Evolutionary conservation across 1,140 invertebrate genomes (phyloP).

Genomic region (Panonychus citri): DNA sequence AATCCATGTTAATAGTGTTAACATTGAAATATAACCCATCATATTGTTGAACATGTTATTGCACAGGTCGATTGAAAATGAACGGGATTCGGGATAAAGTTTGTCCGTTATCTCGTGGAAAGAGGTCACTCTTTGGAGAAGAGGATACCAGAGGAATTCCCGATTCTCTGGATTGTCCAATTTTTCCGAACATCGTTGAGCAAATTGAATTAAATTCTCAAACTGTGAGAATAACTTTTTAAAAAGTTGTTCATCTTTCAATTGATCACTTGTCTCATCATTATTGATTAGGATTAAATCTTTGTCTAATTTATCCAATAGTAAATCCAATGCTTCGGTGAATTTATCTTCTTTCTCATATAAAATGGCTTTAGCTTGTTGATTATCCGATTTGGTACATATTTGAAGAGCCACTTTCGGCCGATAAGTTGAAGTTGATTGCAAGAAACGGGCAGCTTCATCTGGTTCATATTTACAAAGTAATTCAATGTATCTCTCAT

Average conservation of each 20-base stretch:
- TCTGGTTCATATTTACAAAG: not conserved
- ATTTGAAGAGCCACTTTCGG: not conserved
- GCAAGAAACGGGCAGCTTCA: not conserved
- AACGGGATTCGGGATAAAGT: not conserved
- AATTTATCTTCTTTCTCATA: constrained; percentile 31
- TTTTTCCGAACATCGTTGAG: constrained; percentile 1
- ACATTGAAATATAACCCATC: constrained; percentile 33
- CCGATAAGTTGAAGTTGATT: constrained; percentile 2
- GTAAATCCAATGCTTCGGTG: constrained; percentile 26
- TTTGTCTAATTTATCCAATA: constrained; percentile 15
- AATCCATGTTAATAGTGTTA: constrained; percentile 30
- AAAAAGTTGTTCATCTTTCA: too few relatives aligned
- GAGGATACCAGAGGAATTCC: constrained; percentile 29
- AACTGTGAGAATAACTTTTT: too few relatives aligned
- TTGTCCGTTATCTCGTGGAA: not conserved
- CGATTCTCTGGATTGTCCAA: constrained; percentile 1
- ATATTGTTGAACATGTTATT: constrained; percentile 31
- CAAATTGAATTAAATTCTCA: not conserved
- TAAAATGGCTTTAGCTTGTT: constrained; percentile 29
- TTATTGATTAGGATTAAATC: not conserved
- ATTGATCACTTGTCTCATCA: too few relatives aligned
- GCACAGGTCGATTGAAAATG: constrained; percentile 26
- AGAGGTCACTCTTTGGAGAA: constrained; percentile 28
- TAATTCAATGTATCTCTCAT: not conserved
- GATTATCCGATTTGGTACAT: constrained; percentile 20